phyloP scores from a whole-genome alignment of 2,113 vertebrate species.

The Natator depressus region DNA sequence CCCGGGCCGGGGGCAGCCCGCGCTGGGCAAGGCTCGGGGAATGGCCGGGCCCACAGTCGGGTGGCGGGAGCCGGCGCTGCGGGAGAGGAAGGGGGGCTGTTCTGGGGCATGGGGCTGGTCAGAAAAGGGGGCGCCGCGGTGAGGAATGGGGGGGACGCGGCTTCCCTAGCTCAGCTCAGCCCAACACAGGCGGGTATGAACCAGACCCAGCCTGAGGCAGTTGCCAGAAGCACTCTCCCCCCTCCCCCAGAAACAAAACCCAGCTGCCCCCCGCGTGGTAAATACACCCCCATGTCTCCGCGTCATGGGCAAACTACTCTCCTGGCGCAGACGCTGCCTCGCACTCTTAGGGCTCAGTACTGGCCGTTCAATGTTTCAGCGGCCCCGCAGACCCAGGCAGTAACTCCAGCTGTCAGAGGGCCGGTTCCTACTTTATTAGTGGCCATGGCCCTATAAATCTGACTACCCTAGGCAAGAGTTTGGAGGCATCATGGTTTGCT shows the following conservation, averaged over 20 bases:
- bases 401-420: not conserved
- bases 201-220: too few relatives aligned
- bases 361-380: too few relatives aligned
- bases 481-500: not conserved
- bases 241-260: not conserved
- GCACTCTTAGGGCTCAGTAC: too few relatives aligned
- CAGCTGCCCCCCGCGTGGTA: too few relatives aligned
- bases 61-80: too few relatives aligned
- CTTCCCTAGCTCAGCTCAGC: too few relatives aligned
- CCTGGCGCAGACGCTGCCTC: too few relatives aligned
- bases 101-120: too few relatives aligned
- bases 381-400: not conserved
- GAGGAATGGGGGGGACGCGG: too few relatives aligned
- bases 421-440: not conserved
- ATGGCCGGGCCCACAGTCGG: not conserved
- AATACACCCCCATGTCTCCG: too few relatives aligned
- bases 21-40: not conserved
- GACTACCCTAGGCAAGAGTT: not conserved
- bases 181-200: not conserved
- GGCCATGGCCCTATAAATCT: not conserved
- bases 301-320: too few relatives aligned
- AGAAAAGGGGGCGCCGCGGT: not conserved
- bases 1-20: not conserved
- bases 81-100: not conserved
- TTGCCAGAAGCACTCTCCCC: too few relatives aligned